Percentiles rank a stretch among this genome's conserved stretches.
Evolutionary conservation across 1,140 invertebrate genomes (phyloP).

Genomic region (Macrosteles quadrilineatus): DNA sequence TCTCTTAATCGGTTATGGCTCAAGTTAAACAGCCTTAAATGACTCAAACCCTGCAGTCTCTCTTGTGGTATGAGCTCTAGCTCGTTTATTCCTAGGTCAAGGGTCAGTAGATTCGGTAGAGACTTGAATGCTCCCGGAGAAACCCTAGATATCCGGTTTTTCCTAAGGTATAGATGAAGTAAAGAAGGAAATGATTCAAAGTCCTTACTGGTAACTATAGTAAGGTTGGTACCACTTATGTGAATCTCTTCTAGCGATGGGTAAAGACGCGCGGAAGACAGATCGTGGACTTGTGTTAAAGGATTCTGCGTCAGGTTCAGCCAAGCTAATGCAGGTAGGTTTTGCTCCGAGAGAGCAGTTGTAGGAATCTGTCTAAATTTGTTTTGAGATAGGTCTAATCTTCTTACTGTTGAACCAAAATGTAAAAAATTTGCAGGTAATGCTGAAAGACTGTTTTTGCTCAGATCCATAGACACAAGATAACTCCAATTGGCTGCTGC

Average conservation of each 20-base stretch:
- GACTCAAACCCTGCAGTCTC: constrained; percentile 73
- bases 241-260: constrained; percentile 70
- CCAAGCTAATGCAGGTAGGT: constrained; percentile 68
- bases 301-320: constrained; percentile 84
- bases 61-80: constrained; percentile 84
- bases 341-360: constrained; percentile 71
- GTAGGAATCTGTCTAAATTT: constrained; percentile 80
- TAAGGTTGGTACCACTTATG: constrained; percentile 80
- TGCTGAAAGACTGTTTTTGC: constrained; percentile 71
- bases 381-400: constrained; percentile 79
- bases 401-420: constrained; percentile 62
- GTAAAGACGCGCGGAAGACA: constrained; percentile 51
- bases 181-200: constrained; percentile 84
- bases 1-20: constrained; percentile 80
- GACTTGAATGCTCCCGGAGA: constrained; percentile 83
- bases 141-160: constrained; percentile 76
- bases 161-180: constrained; percentile 68
- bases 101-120: constrained; percentile 70
- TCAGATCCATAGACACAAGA: constrained; percentile 70
- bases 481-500: constrained; percentile 71
- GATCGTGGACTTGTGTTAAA: constrained; percentile 67
- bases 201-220: constrained; percentile 82
- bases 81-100: constrained; percentile 83
- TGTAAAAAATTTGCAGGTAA: constrained; percentile 80
- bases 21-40: constrained; percentile 73